Base-by-base conservation (phyloP, 2,113 vertebrate species). In the Megalops atlanticus region DNA sequence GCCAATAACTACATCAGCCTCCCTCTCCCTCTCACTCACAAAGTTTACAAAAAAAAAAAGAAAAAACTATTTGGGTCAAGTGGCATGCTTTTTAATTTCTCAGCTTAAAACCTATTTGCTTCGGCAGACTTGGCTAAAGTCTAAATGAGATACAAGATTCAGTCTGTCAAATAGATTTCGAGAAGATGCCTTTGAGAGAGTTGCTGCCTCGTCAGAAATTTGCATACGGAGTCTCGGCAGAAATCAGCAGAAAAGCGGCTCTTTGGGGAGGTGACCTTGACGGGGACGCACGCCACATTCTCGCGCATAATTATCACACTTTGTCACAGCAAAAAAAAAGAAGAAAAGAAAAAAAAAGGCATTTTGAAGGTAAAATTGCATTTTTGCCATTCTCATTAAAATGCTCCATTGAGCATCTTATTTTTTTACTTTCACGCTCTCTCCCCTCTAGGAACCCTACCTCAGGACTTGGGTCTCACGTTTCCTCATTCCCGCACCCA, bases 231-330 rank as follows among this genome's bases (percentile, higher is more conserved):
- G 81, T 45, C 70, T 74, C 69, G 78, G 83, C 86, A 84, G 89
- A 89, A 89, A 91, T 89, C 90, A 85, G 82, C 73, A 84, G 86
- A 54, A 58, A 80, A 84, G 86, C 81, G 79, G 85, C 85, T 85
- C 79, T 85, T 81, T n/a, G 80, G 82, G 85, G 80, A 90, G 85
- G 87, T 91, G 92, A 92, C 90, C 92, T 93, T 92, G 90, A 72
- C 72, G 83, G 68, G 77, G 85, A 79, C 84, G 81, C 83, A 76
- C 74, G 43, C 58, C 43, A 43, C 79, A 74, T 84, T 86, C 47
- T 72, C 79, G 16, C 1, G 77, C 70, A 82, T 86, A 86, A 89
- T 88, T 86, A 88, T 82, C 85, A 85, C 73, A 84, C 76, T 79
- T 76, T 87, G 58, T 82, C 52, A 81, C 72, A 47, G 81, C 52